phyloP scores from a whole-genome alignment of 2,888 invertebrate genomes.

The Luperina nickerlii region DNA sequence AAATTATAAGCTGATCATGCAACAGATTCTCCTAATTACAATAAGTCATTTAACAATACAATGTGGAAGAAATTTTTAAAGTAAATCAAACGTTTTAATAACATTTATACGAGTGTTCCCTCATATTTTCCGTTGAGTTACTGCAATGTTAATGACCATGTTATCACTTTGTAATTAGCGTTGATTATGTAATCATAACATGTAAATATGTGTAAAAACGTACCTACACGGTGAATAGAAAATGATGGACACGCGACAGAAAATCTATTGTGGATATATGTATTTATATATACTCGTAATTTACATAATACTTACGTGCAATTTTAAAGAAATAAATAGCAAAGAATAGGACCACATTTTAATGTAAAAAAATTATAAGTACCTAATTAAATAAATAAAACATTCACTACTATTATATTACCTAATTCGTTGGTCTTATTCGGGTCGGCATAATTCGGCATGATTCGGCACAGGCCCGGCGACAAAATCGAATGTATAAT shows the following conservation, averaged over 20 bases:
- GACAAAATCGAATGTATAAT: not conserved
- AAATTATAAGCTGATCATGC: not conserved
- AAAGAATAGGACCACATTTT: not conserved
- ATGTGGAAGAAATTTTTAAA: not conserved
- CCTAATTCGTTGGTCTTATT: not conserved
- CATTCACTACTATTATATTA: too few relatives aligned
- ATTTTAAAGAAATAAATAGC: not conserved
- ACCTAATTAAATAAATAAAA: not conserved
- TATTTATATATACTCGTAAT: too few relatives aligned
- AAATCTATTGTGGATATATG: not conserved
- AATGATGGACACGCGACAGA: constrained; percentile 17
- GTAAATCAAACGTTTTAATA: not conserved
- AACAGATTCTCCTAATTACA: not conserved
- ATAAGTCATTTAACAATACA: not conserved
- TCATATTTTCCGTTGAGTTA: not conserved
- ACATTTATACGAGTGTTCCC: not conserved
- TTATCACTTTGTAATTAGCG: constrained; percentile 2
- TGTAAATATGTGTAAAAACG: not conserved
- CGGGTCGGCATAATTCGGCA: not conserved
- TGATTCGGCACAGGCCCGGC: not conserved
- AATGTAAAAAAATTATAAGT: not conserved
- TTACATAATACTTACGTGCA: not conserved
- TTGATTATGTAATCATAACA: constrained; percentile 8
- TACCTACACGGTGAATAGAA: constrained; percentile 10
- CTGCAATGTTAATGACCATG: not conserved